Percentiles rank a stretch among this genome's conserved stretches.
These are phyloP conservation scores for Nysson spinosus DNA, from an alignment of 2,888 invertebrate genomes.

Conservation along the genomic window DNA sequence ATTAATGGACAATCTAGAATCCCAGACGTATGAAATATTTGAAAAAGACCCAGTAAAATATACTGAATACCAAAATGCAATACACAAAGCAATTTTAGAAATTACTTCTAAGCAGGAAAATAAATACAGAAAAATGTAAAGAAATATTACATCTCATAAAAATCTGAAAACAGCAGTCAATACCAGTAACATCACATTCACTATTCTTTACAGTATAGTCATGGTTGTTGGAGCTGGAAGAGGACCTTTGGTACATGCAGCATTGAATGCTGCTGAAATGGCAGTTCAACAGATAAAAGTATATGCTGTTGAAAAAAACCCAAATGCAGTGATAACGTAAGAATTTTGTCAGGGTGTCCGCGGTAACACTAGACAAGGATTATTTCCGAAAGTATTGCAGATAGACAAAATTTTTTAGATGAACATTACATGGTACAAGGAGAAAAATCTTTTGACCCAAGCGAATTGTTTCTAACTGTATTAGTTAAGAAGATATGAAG, in stretches of 20 bases:
- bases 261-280: conserved; percentile 87
- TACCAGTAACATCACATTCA: too few relatives aligned
- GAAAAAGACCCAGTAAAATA: conserved; percentile 99
- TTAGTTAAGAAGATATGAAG: too few relatives aligned
- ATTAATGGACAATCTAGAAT: conserved; percentile 95
- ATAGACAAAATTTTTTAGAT: too few relatives aligned
- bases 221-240: conserved; percentile 97
- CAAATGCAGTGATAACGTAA: conserved; percentile 92
- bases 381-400: too few relatives aligned
- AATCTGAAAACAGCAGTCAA: too few relatives aligned
- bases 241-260: conserved; percentile 95
- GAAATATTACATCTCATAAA: not conserved
- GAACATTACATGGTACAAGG: too few relatives aligned
- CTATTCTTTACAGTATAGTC: conserved; percentile 81
- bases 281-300: conserved; percentile 87
- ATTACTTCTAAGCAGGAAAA: conserved; percentile 67
- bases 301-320: conserved; percentile 99
- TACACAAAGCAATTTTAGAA: conserved; percentile 86
- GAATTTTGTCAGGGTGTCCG: too few relatives aligned
- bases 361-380: too few relatives aligned
- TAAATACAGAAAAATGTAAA: conserved; percentile 73
- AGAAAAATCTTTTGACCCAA: too few relatives aligned
- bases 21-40: conserved; percentile 97
- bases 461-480: too few relatives aligned
- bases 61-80: conserved; percentile 90